A percentile compares a stretch with the other conserved stretches of the same genome.
Evolutionary conservation across 2,797 vertebrate species (phyloP).

Genomic region (Lycodopsis pacificus): DNA sequence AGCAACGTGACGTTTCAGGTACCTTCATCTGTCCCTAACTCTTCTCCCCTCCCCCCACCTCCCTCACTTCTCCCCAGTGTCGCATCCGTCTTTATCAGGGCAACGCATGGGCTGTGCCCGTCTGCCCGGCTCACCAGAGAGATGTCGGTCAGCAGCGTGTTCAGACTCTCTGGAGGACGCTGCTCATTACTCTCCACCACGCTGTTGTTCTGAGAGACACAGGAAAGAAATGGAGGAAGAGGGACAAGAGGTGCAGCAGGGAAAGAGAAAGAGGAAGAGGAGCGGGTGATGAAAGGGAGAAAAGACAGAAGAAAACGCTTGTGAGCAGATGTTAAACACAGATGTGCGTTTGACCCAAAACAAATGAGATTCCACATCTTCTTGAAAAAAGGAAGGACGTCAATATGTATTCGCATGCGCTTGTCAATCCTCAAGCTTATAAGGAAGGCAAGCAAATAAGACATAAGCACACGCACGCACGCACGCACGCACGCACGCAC

Average conservation of each 20-base stretch:
- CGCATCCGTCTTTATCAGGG: constrained; percentile 42
- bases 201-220: constrained; percentile 87
- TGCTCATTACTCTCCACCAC: constrained; percentile 86
- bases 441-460: constrained; percentile 20
- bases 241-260: background rate
- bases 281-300: background rate
- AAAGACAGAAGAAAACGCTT: constrained; percentile 23
- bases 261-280: constrained; percentile 1
- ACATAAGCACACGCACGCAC: constrained; percentile 1
- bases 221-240: constrained; percentile 21
- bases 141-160: constrained; percentile 90
- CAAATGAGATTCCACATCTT: constrained; percentile 62
- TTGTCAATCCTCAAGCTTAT: constrained; percentile 24
- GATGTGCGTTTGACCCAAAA: constrained; percentile 53
- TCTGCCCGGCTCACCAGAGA: constrained; percentile 81
- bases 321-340: constrained; percentile 61
- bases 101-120: constrained; percentile 13
- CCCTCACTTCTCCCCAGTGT: constrained; percentile 20
- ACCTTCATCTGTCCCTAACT: constrained; percentile 32
- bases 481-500: constrained; percentile 5
- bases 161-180: constrained; percentile 82
- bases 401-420: constrained; percentile 22
- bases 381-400: constrained; percentile 29
- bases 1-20: constrained; percentile 16
- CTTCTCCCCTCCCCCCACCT: background rate